Evolutionary conservation across 2,113 vertebrate genomes (phyloP), one percentile per base, ranked within the genome.

Genomic region (Epinephelus moara): DNA sequence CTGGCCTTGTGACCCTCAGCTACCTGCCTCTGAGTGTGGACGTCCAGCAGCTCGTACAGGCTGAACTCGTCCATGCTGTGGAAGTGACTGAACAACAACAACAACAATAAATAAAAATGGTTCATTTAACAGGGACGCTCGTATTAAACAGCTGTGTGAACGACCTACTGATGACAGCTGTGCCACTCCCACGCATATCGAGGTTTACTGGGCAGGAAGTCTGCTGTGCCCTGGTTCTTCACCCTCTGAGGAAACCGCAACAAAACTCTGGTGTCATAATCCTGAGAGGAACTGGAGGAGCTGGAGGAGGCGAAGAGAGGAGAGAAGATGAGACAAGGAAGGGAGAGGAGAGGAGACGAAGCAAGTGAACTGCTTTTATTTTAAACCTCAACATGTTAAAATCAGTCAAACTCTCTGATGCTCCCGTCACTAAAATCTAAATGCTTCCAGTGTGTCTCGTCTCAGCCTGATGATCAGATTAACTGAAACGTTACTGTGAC

Each of bases 1-100:
- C 98, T 99, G 50, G 98, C 98, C 93, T 99, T 99, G 93, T 99
- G 98, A 4, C 98, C 98, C 86, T 99, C 98, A n/a, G 98, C 98
- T 30, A 99, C 98, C 81, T 95, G 96, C 14, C 90, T 93, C 13
- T 98, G 93, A 0, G 96, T 95, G 8, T 70, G 92, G 3, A 91
- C 85, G 75, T 99, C 97, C 85, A 99, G 86, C 87, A 99, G 94
- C 88, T 99, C 98, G 12, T 99, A 99, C 88, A 97, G 96, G 83
- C 97, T 98, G 93, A 99, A 99, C 91, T 99, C 97, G 53, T 98
- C 97, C 98, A 99, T 99, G 92, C 98, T 99, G 94, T 99, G 98
- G 84, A 97, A 99, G 93, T 99, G 98, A 86, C 98, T 99, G 89
- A 89, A 23, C 6, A 0, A 49, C 21, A 13, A 10, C 21, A 13